Percentiles rank a stretch among this genome's conserved stretches.
These are phyloP conservation scores for Diarsia rubi DNA, from an alignment of 2,888 invertebrate species.

Conservation along the genomic window DNA sequence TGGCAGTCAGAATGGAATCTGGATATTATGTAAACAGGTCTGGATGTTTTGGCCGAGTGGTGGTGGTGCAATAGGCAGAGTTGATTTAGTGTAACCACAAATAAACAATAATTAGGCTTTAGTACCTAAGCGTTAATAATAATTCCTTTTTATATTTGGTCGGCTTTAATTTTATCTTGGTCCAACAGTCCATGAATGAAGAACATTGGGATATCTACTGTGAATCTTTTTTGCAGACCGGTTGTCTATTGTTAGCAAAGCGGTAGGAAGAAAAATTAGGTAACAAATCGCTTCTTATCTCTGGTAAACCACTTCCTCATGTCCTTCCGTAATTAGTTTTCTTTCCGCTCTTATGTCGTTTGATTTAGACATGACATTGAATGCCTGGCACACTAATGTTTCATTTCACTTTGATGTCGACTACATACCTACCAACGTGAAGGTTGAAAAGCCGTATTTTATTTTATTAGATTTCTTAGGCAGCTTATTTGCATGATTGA, in stretches of 20 bases:
- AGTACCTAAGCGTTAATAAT: background rate
- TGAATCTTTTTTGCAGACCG: slow-evolving; percentile 36
- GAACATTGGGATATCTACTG: background rate
- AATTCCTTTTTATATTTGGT: background rate
- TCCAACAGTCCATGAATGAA: slow-evolving; percentile 11
- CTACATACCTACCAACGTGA: slow-evolving; percentile 7
- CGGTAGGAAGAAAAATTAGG: slow-evolving; percentile 33
- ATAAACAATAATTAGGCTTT: background rate
- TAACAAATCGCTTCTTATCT: slow-evolving; percentile 56
- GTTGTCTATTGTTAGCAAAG: slow-evolving; percentile 15
- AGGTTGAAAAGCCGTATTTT: slow-evolving; percentile 31
- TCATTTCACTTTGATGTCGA: slow-evolving; percentile 32
- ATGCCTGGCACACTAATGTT: slow-evolving; percentile 5
- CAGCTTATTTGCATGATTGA: slow-evolving; percentile 18
- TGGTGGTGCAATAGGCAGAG: background rate
- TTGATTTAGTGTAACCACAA: background rate
- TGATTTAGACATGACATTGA: slow-evolving; percentile 51
- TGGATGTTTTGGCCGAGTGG: background rate
- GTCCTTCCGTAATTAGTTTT: slow-evolving; percentile 60
- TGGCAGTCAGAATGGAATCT: background rate
- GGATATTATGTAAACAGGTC: background rate
- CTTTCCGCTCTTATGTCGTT: slow-evolving; percentile 48
- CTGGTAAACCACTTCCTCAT: slow-evolving; percentile 62
- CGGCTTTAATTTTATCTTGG: background rate
- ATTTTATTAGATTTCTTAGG: slow-evolving; percentile 4